Percentiles rank a stretch among this genome's conserved stretches.
These are phyloP conservation scores for Drosophila niveifrons DNA, from an alignment of 2,888 invertebrate genomes.

Conservation along the genomic window DNA sequence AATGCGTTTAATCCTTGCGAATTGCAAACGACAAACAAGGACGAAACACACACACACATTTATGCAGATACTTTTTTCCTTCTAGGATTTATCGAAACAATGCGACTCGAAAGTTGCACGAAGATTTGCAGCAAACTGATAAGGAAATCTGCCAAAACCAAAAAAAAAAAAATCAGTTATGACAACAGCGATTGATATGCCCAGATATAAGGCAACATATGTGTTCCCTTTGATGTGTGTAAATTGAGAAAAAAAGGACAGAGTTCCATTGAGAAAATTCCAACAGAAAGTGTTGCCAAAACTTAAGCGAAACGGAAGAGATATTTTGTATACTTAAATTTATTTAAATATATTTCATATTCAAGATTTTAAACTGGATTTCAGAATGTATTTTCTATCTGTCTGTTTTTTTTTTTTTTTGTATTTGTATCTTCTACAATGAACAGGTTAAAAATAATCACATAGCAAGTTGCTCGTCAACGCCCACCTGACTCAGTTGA, in stretches of 20 bases:
- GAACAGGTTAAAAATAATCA: not conserved
- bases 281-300: not conserved
- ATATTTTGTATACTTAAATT: too few species aligned
- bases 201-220: conserved; percentile 41
- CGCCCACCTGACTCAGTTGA: conserved; percentile 48
- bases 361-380: not conserved
- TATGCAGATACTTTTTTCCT: conserved; percentile 36
- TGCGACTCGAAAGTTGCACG: conserved; percentile 27
- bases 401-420: not conserved
- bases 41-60: conserved; percentile 37
- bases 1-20: conserved; percentile 78
- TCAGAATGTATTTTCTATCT: not conserved
- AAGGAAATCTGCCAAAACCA: conserved; percentile 73
- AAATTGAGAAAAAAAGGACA: not conserved
- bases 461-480: conserved; percentile 25
- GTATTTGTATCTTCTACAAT: not conserved
- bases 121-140: conserved; percentile 71
- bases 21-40: conserved; percentile 53
- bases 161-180: conserved; percentile 65
- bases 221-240: conserved; percentile 8
- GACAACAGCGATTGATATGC: conserved; percentile 65
- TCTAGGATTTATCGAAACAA: conserved; percentile 36
- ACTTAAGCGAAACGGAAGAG: too few species aligned
- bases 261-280: conserved; percentile 1
- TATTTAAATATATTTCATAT: too few species aligned